These are phyloP conservation scores for Geotrupes spiniger DNA, from an alignment of 2,888 invertebrate species.

Conservation along the genomic window DNA sequence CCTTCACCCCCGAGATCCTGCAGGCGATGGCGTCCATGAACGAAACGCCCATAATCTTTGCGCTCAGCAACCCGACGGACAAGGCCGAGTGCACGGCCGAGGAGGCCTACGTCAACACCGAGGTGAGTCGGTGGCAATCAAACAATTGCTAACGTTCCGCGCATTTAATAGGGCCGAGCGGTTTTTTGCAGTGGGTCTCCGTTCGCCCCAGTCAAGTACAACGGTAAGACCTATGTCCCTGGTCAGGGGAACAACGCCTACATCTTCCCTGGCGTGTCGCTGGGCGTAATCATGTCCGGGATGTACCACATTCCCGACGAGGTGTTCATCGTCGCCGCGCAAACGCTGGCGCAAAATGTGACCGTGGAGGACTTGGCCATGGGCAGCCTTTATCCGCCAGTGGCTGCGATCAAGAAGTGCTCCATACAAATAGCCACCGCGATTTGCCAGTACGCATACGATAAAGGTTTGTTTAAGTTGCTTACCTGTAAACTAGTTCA, in stretches of 20 bases:
- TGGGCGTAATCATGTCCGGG: conserved; percentile 86
- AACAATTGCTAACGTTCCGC: too few species aligned
- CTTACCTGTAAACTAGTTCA: too few species aligned
- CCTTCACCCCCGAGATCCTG: conserved; percentile 85
- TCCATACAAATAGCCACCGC: conserved; percentile 83
- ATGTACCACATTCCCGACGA: conserved; percentile 88
- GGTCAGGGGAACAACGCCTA: conserved; percentile 99
- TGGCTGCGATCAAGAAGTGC: conserved; percentile 77
- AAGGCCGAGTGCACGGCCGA: conserved; percentile 98
- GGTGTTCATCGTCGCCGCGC: conserved; percentile 85
- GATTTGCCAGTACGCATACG: conserved; percentile 80
- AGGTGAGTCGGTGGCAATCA: conserved; percentile 39
- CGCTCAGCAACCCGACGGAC: conserved; percentile 95
- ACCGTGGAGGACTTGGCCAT: conserved; percentile 73
- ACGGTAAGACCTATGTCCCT: conserved; percentile 78
- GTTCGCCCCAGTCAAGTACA: conserved; percentile 78
- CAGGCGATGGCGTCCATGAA: conserved; percentile 83
- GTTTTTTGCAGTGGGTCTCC: conserved; percentile 97
- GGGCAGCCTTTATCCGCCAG: conserved; percentile 91
- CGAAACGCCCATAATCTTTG: conserved; percentile 90
- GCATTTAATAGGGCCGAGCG: conserved; percentile 68
- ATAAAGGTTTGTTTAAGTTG: conserved; percentile 54
- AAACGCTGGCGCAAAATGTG: conserved; percentile 80
- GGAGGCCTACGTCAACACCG: conserved; percentile 83
- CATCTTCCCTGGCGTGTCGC: conserved; percentile 94